Conservation (phyloP, 2,797 vertebrate genomes). For the Masticophis lateralis region DNA sequence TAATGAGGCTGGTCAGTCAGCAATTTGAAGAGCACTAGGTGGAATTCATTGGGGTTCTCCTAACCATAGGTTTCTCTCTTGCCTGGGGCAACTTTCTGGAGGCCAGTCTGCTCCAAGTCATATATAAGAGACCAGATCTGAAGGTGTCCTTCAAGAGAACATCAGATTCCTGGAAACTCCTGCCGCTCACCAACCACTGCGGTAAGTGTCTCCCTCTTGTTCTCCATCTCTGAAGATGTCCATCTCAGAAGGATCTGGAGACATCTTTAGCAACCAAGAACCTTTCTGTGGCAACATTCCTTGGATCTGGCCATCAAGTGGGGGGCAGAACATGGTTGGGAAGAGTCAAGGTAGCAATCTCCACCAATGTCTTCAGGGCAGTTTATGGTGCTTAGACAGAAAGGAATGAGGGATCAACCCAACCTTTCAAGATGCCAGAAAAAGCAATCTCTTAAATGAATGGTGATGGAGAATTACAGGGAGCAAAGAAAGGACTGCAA, state of each 20-base stretch:
- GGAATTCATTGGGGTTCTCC: background rate
- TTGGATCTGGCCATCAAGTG: background rate
- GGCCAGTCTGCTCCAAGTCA: background rate
- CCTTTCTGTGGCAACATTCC: background rate
- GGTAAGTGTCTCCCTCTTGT: background rate
- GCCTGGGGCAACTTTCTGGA: background rate
- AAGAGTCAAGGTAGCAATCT: background rate
- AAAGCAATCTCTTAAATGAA: background rate
- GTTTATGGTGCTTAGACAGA: background rate
- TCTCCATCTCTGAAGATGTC: background rate
- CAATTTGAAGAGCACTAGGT: constrained; percentile 5
- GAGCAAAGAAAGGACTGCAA: background rate
- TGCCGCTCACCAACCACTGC: background rate
- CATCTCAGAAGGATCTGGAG: background rate
- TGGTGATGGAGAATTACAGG: background rate
- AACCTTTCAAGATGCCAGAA: background rate
- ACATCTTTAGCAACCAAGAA: background rate
- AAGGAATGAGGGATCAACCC: no score
- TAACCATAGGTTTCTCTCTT: background rate
- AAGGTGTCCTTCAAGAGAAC: background rate
- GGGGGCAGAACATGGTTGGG: background rate
- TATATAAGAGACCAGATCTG: background rate
- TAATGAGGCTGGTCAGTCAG: constrained; percentile 1
- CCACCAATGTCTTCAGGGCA: background rate
- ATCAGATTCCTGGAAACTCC: background rate